Base-by-base conservation (phyloP, 2,888 invertebrate species). In the Andrena trimmerana region DNA sequence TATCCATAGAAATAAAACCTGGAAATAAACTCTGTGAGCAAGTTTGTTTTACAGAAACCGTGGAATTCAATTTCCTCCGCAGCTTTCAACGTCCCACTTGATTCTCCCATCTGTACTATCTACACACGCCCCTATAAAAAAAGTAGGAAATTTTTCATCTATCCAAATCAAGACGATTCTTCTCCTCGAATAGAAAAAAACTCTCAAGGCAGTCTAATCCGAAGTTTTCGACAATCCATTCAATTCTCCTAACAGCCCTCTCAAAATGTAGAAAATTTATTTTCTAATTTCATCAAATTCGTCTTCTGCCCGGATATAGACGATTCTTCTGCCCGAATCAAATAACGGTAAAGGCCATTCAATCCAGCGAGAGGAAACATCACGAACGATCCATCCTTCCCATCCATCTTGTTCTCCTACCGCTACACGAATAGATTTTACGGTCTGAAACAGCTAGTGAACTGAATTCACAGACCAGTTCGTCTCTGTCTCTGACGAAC, bases 1-100 rank as follows among this genome's bases (percentile, higher is more conserved):
- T 57, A 27, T 57, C 27, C 57, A 57, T 24, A 27, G 24, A 57
- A 57, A 57, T 57, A 57, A 57, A 57, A 20, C 57, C 24, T 24
- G 24, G 5, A 57, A 4, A 57, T 60, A 7, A 31, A 27, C n/a
- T 60, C 31, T 60, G 60, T 8, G 1, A 29, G 16, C 29, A 27
- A 59, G 27, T 59, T 5, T 59, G 29, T 29, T 59, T 16, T 10
- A 29, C n/a, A 31, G 31, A 60, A 60, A n/a, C 60, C 33, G 60
- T n/a, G n/a, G n/a, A 31, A 60, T 60, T 31, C 31, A 31, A 60
- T 33, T 60, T 60, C 0, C 31, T 8, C n/a, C 31, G 7, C 6
- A 31, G 24, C 10, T 24, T 57, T 27, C 24, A 10, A 10, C 24
- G 24, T 10, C 8, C 24, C 54, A 57, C 20, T 27, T 57, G 4